These are phyloP conservation scores for Pseudopodoces humilis DNA, from an alignment of 2,113 vertebrate genomes.

Conservation along the genomic window DNA sequence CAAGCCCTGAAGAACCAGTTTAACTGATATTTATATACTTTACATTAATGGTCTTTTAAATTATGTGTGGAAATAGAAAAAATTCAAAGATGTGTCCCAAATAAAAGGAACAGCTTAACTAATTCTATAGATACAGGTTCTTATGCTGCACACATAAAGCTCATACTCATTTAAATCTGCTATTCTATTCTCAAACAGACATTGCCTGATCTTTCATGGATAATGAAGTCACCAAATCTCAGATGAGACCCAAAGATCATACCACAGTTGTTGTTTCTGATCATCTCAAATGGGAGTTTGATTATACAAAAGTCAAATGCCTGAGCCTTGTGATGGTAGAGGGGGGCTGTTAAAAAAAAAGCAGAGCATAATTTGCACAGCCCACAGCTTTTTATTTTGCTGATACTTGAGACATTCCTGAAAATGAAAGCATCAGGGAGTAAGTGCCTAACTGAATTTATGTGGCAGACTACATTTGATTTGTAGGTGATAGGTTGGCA, in stretches of 20 bases:
- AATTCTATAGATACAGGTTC: not conserved
- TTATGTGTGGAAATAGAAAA: not conserved
- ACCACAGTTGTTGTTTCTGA: not conserved
- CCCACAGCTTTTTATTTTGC: not conserved
- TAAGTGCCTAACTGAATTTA: constrained; percentile 40
- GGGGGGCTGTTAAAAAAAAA: not conserved
- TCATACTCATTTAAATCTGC: not conserved
- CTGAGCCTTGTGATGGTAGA: not conserved
- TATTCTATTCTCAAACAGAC: not conserved
- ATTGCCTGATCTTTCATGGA: not conserved
- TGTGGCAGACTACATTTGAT: constrained; percentile 11
- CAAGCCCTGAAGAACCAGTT: not conserved
- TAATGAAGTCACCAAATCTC: not conserved
- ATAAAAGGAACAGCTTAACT: not conserved
- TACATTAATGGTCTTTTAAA: not conserved
- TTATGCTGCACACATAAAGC: not conserved
- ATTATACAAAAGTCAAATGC: not conserved
- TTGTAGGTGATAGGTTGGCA: constrained; percentile 50
- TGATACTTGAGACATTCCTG: constrained; percentile 12
- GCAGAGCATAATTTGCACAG: not conserved
- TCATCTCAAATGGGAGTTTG: not conserved
- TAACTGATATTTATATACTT: not conserved
- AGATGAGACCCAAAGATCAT: not conserved
- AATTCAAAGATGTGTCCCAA: not conserved
- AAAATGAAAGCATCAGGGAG: constrained; percentile 1